A percentile compares a stretch with the other conserved stretches of the same genome.
Conservation (phyloP, 2,113 vertebrate species). For the Caloenas nicobarica region DNA sequence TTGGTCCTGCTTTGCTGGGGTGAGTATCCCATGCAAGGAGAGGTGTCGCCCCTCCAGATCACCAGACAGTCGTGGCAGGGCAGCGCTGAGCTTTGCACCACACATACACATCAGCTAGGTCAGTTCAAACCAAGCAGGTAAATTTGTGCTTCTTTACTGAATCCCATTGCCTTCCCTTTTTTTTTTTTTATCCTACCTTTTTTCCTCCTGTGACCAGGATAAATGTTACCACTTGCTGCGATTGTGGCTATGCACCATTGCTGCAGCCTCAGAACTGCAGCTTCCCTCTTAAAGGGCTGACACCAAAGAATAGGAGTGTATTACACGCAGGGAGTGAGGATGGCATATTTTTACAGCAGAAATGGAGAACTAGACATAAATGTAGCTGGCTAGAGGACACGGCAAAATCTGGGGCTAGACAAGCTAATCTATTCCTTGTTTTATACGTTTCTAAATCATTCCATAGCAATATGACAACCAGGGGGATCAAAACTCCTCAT, state of each 20-base stretch:
- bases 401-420: not conserved
- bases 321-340: not conserved
- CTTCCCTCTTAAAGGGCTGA: not conserved
- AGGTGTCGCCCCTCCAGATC: fast-evolving
- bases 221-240: not conserved
- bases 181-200: not conserved
- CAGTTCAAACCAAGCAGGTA: not conserved
- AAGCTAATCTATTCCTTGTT: not conserved
- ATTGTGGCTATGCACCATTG: not conserved
- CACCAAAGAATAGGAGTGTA: not conserved
- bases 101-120: not conserved
- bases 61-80: not conserved
- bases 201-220: not conserved
- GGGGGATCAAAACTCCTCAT: not conserved
- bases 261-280: not conserved
- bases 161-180: not conserved
- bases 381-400: not conserved
- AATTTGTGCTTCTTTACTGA: not conserved
- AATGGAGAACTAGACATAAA: not conserved
- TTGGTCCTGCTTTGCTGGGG: not conserved
- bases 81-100: not conserved
- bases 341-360: not conserved
- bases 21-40: not conserved
- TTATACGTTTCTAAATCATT: not conserved
- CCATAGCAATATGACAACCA: not conserved